Conservation (phyloP, 2,888 invertebrate genomes). For the Tenthredo livida region DNA sequence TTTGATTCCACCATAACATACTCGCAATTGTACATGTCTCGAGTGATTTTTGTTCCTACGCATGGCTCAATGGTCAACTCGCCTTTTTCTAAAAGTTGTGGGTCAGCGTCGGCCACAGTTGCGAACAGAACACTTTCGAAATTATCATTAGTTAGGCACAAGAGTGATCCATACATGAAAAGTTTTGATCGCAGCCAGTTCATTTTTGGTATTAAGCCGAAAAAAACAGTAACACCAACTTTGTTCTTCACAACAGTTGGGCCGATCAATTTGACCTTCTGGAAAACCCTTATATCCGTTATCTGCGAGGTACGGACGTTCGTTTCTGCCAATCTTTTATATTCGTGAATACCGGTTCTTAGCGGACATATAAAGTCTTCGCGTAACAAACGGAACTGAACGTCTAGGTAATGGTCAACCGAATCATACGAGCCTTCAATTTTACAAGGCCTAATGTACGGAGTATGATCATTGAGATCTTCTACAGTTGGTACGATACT, state of each 20-base stretch:
- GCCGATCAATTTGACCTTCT: slow-evolving; percentile 78
- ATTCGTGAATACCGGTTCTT: slow-evolving; percentile 83
- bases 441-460: slow-evolving; percentile 82
- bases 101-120: slow-evolving; percentile 83
- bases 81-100: slow-evolving; percentile 79
- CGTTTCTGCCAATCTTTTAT: slow-evolving; percentile 72
- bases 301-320: not conserved
- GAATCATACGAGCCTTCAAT: slow-evolving; percentile 82
- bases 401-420: slow-evolving; percentile 87
- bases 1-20: slow-evolving; percentile 88
- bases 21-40: slow-evolving; percentile 73
- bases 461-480: slow-evolving; percentile 73
- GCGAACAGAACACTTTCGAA: slow-evolving; percentile 86
- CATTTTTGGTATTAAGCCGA: slow-evolving; percentile 68
- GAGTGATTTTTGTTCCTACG: slow-evolving; percentile 70
- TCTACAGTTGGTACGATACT: slow-evolving; percentile 80
- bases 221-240: slow-evolving; percentile 78
- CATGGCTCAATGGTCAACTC: slow-evolving; percentile 78
- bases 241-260: slow-evolving; percentile 77
- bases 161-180: slow-evolving; percentile 86
- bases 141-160: slow-evolving; percentile 86
- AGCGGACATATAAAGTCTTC: slow-evolving; percentile 91
- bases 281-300: slow-evolving; percentile 76
- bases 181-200: slow-evolving; percentile 75
- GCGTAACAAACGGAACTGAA: slow-evolving; percentile 88